Conservation (phyloP, 2,797 vertebrate genomes). For the Lophotriccus pileatus region DNA sequence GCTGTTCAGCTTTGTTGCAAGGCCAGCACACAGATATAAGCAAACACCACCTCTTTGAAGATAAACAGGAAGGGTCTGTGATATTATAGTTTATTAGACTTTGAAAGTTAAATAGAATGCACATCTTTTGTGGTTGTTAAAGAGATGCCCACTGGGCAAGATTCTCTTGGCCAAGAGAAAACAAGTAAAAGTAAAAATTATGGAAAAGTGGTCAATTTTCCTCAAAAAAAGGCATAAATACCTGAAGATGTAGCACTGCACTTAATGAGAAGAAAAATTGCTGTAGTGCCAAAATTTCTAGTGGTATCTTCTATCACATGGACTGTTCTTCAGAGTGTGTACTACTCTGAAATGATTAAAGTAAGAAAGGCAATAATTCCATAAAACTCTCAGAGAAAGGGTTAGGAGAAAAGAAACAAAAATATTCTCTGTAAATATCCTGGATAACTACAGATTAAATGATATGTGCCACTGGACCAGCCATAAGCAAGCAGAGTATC, state of each 20-base stretch:
- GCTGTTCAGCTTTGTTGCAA: not conserved
- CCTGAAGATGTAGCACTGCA: fast-evolving
- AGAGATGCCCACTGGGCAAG: not conserved
- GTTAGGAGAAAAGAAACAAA: not conserved
- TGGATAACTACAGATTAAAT: not conserved
- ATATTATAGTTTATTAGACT: not conserved
- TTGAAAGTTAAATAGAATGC: not conserved
- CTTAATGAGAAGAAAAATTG: not conserved
- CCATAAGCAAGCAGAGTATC: not conserved
- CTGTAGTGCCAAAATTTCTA: not conserved
- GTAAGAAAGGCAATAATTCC: not conserved
- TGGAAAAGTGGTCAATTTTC: not conserved
- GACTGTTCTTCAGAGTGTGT: not conserved
- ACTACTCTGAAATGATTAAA: not conserved
- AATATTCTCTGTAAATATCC: not conserved
- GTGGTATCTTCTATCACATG: not conserved
- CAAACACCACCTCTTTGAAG: not conserved
- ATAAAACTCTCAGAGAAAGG: not conserved
- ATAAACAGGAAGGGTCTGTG: not conserved
- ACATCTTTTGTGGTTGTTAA: not conserved
- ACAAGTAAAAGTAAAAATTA: not conserved
- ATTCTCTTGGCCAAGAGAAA: not conserved
- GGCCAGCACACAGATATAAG: not conserved
- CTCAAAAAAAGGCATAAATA: not conserved
- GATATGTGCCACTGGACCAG: not conserved